Base-by-base conservation (phyloP, 2,113 vertebrate genomes). In the Chionis minor region DNA sequence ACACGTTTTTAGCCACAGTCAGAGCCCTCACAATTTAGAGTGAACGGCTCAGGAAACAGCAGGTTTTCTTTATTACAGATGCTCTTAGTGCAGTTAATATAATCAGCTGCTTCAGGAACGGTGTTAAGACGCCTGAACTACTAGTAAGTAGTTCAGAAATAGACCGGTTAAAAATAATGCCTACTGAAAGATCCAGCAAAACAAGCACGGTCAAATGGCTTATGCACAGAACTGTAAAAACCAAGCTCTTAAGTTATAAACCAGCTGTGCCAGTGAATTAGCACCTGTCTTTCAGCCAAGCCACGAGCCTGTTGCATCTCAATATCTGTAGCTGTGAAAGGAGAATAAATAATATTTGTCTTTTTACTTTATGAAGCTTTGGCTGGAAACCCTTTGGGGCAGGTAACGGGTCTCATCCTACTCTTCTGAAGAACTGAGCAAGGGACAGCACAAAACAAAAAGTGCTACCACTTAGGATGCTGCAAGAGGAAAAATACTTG, bases 41-140 rank as follows among this genome's bases (percentile, higher is more conserved):
- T 30, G 65, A 92, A 91, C 20, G 21, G 81, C 61, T 94, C 49
- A 77, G 77, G 38, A 88, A 96, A 88, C 66, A 95, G 81, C 58
- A 89, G 83, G 42, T 9, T 26, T 88, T 82, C 90, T 72, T 87
- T 89, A 79, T 62, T 83, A 83, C 18, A 59, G 47, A 78, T 63
- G n/a, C 71, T 90, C 51, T 71, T 83, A 88, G 67, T 24, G 20
- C 59, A 86, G 66, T 65, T 88, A 91, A 88, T 86, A 80, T n/a
- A 85, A 88, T 80, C 75, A 86, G 38, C 38, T 79, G 69, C 63
- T 90, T 95, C 47, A 63, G 73, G 27, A 94, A 44, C 4, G 69
- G 23, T 8, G 75, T 40, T 72, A 70, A 65, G 56, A 88, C n/a
- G 40, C 54, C 75, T 19, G 30, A 89, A 73, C 33, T 77, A 72